Conservation (phyloP, 1,140 invertebrate genomes). For the Harlomillsia oculata region DNA sequence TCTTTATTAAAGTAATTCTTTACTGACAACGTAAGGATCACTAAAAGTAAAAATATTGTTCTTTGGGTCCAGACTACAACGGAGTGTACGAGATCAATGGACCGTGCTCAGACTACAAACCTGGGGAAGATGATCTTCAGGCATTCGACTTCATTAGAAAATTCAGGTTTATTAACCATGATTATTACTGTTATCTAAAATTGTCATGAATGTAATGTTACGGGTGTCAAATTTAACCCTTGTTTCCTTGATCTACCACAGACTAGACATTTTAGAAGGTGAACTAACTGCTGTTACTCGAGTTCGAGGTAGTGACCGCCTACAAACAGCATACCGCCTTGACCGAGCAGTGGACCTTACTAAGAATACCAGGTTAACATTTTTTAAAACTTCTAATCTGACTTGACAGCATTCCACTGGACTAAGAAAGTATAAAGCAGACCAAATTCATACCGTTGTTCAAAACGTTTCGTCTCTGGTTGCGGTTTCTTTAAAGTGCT, state of each 20-base stretch:
- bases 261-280: slow-evolving; percentile 53
- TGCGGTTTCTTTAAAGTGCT: too few species aligned
- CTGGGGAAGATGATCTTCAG: slow-evolving; percentile 63
- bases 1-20: neutral
- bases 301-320: slow-evolving; percentile 59
- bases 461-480: too few species aligned
- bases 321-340: slow-evolving; percentile 67
- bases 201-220: neutral
- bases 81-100: slow-evolving; percentile 35
- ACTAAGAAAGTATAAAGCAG: too few species aligned
- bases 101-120: slow-evolving; percentile 54
- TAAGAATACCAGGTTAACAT: slow-evolving; percentile 58
- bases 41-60: neutral
- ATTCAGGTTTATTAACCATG: slow-evolving; percentile 41
- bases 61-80: slow-evolving; percentile 15
- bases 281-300: slow-evolving; percentile 53
- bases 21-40: neutral
- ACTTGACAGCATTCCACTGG: too few species aligned
- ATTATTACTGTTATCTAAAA: neutral
- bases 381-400: too few species aligned
- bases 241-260: neutral
- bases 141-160: slow-evolving; percentile 68
- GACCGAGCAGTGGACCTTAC: slow-evolving; percentile 59
- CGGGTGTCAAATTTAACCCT: too few species aligned
- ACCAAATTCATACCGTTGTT: too few species aligned